A percentile compares a stretch with the other conserved stretches of the same genome.
These are phyloP conservation scores for Sthenelais limicola DNA, from an alignment of 2,888 invertebrate genomes.

Conservation along the genomic window DNA sequence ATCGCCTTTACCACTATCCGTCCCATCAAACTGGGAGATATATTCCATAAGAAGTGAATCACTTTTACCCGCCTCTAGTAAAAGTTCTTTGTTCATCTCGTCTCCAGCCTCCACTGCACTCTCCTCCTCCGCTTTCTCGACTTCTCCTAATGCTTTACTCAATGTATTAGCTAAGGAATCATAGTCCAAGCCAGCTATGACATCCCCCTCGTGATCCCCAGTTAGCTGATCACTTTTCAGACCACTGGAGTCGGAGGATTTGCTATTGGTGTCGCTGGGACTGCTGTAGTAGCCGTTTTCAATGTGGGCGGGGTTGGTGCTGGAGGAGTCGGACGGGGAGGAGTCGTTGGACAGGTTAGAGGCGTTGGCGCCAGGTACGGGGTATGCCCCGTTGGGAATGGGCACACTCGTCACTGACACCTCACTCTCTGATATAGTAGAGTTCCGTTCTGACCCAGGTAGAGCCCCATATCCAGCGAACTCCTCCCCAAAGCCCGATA, in stretches of 20 bases:
- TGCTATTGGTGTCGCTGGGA: slow-evolving; percentile 15
- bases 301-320: slow-evolving; percentile 19
- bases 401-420: slow-evolving; percentile 19
- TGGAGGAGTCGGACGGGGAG: slow-evolving; percentile 28
- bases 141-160: slow-evolving; percentile 58
- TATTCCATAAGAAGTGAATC: slow-evolving; percentile 2
- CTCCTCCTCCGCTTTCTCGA: background rate
- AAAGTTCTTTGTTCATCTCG: background rate
- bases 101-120: background rate
- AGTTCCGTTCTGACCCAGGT: background rate
- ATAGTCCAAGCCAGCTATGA: slow-evolving; percentile 40
- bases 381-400: background rate
- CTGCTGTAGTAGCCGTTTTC: slow-evolving; percentile 46
- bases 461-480: background rate
- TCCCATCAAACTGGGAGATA: slow-evolving; percentile 23
- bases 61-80: slow-evolving; percentile 19
- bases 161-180: slow-evolving; percentile 55
- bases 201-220: slow-evolving; percentile 33
- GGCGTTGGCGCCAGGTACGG: background rate
- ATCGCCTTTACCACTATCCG: slow-evolving; percentile 12
- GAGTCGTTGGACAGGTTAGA: background rate
- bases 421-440: background rate
- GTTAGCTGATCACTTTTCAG: slow-evolving; percentile 21
- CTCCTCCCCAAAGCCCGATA: background rate
- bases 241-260: slow-evolving; percentile 22